A percentile compares a stretch with the other conserved stretches of the same genome.
Conservation (phyloP, 2,113 vertebrate species). For the Desmodus rotundus region DNA sequence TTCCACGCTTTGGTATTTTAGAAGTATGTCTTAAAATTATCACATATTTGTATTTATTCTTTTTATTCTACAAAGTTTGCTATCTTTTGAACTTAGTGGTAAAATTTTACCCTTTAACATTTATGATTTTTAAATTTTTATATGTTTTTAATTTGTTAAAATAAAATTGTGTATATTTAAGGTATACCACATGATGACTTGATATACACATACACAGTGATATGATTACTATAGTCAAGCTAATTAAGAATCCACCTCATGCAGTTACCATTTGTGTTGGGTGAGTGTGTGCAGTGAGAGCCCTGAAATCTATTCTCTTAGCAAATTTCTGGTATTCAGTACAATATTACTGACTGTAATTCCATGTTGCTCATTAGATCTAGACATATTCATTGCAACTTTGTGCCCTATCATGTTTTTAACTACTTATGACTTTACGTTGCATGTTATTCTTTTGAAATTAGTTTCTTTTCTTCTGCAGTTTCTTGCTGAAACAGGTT, state of each 20-base stretch:
- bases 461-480: background rate
- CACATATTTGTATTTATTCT: background rate
- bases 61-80: background rate
- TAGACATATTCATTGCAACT: background rate
- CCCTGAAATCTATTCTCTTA: background rate
- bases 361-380: background rate
- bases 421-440: background rate
- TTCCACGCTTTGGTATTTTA: background rate
- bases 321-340: background rate
- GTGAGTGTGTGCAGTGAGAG: background rate
- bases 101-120: background rate
- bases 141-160: background rate
- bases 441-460: background rate
- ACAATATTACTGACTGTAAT: background rate
- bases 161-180: background rate
- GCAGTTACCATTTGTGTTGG: background rate
- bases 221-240: background rate
- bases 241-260: background rate
- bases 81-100: background rate
- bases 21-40: background rate
- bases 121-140: constrained; percentile 15
- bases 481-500: background rate
- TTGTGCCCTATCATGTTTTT: background rate
- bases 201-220: background rate
- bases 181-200: background rate